Conservation (phyloP, 2,797 vertebrate species). For the Eurystomus glaucurus region DNA sequence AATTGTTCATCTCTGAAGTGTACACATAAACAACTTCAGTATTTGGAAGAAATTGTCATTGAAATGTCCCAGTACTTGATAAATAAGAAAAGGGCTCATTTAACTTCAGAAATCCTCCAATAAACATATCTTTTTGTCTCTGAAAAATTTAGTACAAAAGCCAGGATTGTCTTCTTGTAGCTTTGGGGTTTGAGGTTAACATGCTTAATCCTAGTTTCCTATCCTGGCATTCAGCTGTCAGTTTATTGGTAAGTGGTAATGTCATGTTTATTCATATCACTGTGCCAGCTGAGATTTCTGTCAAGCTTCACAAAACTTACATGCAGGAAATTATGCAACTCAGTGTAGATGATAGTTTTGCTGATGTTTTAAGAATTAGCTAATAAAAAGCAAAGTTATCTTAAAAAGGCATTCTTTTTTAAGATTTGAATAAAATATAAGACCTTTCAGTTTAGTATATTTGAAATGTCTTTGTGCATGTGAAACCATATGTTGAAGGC, state of each 20-base stretch:
- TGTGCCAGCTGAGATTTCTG: conserved; percentile 43
- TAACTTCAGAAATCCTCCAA: conserved; percentile 2
- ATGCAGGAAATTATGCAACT: not conserved
- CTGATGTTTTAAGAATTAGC: conserved; percentile 7
- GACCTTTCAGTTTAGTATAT: not conserved
- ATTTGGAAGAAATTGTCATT: not conserved
- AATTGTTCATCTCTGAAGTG: conserved; percentile 29
- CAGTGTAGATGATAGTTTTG: not conserved
- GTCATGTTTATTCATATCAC: conserved; percentile 54
- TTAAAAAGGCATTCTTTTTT: not conserved
- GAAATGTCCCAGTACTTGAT: conserved; percentile 1
- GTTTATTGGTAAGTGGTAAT: conserved; percentile 24
- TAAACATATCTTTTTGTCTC: not conserved
- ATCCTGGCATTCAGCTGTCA: conserved; percentile 39
- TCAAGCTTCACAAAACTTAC: conserved; percentile 4
- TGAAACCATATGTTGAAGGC: not conserved
- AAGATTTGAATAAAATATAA: conserved; percentile 7
- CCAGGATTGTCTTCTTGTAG: not conserved
- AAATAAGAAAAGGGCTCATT: conserved; percentile 33
- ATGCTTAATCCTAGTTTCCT: conserved; percentile 42
- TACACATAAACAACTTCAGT: not conserved
- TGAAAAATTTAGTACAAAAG: conserved; percentile 1
- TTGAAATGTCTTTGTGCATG: not conserved
- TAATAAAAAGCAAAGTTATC: not conserved
- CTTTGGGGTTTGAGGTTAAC: conserved; percentile 41